These are phyloP conservation scores for Anodontia alba DNA, from an alignment of 2,888 invertebrate genomes.

Conservation along the genomic window DNA sequence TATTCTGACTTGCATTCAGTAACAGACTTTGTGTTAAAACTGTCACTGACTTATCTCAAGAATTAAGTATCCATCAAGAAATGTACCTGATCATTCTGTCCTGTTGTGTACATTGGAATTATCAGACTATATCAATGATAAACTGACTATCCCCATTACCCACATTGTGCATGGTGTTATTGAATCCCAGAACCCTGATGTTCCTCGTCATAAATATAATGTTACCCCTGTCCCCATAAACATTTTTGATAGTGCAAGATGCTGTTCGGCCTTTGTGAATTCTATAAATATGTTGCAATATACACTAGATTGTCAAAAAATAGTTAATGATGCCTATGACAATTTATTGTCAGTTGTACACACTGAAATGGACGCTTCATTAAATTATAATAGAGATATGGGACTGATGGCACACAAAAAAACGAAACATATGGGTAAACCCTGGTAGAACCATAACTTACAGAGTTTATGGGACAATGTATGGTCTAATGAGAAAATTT, in stretches of 20 bases:
- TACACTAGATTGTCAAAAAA: background rate
- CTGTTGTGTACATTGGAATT: conserved; percentile 4
- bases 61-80: conserved; percentile 4
- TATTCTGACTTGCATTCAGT: background rate
- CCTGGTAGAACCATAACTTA: conserved; percentile 8
- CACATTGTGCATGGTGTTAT: background rate
- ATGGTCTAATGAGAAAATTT: conserved; percentile 2
- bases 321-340: background rate
- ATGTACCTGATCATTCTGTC: conserved; percentile 30
- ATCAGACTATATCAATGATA: conserved; percentile 10
- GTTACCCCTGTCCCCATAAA: conserved; percentile 10
- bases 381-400: conserved; percentile 8
- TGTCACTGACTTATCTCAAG: conserved; percentile 8
- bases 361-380: conserved; percentile 11
- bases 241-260: conserved; percentile 16
- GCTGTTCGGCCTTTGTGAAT: conserved; percentile 4
- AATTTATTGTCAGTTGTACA: background rate
- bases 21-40: conserved; percentile 7
- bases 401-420: background rate
- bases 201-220: conserved; percentile 4
- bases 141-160: background rate
- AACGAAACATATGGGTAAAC: conserved; percentile 7
- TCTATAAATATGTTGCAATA: background rate
- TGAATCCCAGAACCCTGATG: background rate
- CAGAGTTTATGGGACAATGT: conserved; percentile 1